These are phyloP conservation scores for Sebastes steindachneri DNA, from an alignment of 2,797 vertebrate species.

Conservation along the genomic window DNA sequence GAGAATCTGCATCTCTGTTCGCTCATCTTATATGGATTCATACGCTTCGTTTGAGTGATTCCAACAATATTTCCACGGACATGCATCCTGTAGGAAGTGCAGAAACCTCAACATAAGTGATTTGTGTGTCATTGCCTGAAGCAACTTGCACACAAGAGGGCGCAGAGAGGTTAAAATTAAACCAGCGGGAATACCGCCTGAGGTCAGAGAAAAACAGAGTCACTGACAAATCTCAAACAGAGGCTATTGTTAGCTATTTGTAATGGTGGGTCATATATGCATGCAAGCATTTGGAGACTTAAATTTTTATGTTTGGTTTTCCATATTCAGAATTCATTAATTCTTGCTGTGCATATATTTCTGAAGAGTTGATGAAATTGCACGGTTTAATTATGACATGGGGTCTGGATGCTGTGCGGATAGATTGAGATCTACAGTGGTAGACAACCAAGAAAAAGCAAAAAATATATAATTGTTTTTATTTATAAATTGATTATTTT, in stretches of 20 bases:
- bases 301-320: neutral
- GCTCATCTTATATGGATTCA: slow-evolving; percentile 18
- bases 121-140: slow-evolving; percentile 58
- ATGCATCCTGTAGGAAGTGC: slow-evolving; percentile 32
- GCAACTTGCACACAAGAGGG: slow-evolving; percentile 52
- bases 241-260: slow-evolving; percentile 32
- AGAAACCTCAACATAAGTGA: slow-evolving; percentile 51
- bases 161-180: slow-evolving; percentile 69
- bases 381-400: slow-evolving; percentile 2
- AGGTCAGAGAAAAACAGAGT: slow-evolving; percentile 43
- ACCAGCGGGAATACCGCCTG: slow-evolving; percentile 59
- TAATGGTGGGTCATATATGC: slow-evolving; percentile 28
- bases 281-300: slow-evolving; percentile 8
- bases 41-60: slow-evolving; percentile 32
- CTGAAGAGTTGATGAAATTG: neutral
- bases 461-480: neutral
- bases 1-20: slow-evolving; percentile 20
- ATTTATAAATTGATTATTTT: neutral
- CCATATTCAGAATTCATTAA: neutral
- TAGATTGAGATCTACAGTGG: neutral
- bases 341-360: neutral
- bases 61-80: slow-evolving; percentile 14
- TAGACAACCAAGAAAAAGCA: neutral
- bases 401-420: neutral
- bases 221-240: slow-evolving; percentile 36